A percentile compares a stretch with the other conserved stretches of the same genome.
These are phyloP conservation scores for Drosophila melanogaster DNA, from an alignment of 1,140 invertebrate genomes.

Conservation along the genomic window Release_6_plus_ISO1_MT NT_033779.5:18499001-18499500, in stretches of 20 bases:
- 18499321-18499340: not conserved
- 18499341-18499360: not conserved
- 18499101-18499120: conserved; percentile 46
- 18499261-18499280: conserved; percentile 64
- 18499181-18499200: conserved; percentile 51
- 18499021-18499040: conserved; percentile 10
- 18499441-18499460: too few relatives aligned
- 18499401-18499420: too few relatives aligned
- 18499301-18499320: conserved; percentile 37
- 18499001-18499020: conserved; percentile 66
- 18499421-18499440: too few relatives aligned
- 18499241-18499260: conserved; percentile 73
- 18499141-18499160: conserved; percentile 69
- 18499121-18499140: conserved; percentile 64
- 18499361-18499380: not conserved
- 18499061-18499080: conserved; percentile 27
- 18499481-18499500: conserved; percentile 36
- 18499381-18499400: not conserved
- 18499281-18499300: conserved; percentile 62
- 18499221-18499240: conserved; percentile 49
- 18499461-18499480: not conserved
- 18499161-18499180: conserved; percentile 36
- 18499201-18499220: conserved; percentile 31
- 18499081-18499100: conserved; percentile 18
- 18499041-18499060: conserved; percentile 62